phyloP scores from a whole-genome alignment of 2,888 invertebrate species.

The Drosophila macrospina region DNA sequence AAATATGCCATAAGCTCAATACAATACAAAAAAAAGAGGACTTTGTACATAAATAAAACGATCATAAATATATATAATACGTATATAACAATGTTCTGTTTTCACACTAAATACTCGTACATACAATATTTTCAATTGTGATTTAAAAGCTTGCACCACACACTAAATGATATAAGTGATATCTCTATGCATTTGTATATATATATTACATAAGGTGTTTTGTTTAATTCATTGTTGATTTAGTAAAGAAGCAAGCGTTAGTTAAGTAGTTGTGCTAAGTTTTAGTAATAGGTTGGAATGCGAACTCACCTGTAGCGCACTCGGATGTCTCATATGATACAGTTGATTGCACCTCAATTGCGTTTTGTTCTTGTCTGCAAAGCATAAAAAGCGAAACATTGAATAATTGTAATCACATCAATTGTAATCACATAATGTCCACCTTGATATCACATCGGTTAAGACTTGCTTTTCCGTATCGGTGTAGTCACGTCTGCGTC shows the following conservation, averaged over 20 bases:
- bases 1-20: constrained; percentile 43
- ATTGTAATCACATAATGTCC: constrained; percentile 7
- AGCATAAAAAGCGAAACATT: not conserved
- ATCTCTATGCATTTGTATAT: constrained; percentile 1
- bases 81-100: constrained; percentile 14
- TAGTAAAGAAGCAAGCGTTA: constrained; percentile 69
- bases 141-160: constrained; percentile 67
- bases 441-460: constrained; percentile 90
- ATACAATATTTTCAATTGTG: constrained; percentile 28
- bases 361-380: constrained; percentile 84
- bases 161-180: constrained; percentile 37
- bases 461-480: constrained; percentile 92
- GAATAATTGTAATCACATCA: constrained; percentile 5
- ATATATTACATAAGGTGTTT: constrained; percentile 8
- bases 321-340: constrained; percentile 85
- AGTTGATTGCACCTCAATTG: constrained; percentile 85
- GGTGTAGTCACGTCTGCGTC: constrained; percentile 91
- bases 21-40: constrained; percentile 38
- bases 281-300: not conserved
- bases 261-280: constrained; percentile 45
- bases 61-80: constrained; percentile 24
- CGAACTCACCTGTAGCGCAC: constrained; percentile 84
- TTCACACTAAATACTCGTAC: constrained; percentile 12
- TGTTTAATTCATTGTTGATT: constrained; percentile 9
- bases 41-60: constrained; percentile 45